A percentile compares a stretch with the other conserved stretches of the same genome.
Evolutionary conservation across 2,797 vertebrate species (phyloP).

Genomic region (Sebastes iracundus): DNA sequence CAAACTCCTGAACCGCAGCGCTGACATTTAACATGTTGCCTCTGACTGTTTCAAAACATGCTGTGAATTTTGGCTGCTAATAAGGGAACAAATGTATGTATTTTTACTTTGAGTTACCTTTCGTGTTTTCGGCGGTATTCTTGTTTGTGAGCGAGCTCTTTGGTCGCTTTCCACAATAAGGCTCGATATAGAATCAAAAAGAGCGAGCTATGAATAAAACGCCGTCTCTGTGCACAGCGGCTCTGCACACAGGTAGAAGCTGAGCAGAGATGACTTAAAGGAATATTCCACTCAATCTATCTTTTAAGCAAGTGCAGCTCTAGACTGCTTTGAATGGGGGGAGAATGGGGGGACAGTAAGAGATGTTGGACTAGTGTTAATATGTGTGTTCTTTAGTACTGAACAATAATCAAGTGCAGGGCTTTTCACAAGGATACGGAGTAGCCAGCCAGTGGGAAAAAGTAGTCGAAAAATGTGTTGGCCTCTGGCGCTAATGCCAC

Average conservation of each 20-base stretch:
- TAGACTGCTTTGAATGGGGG: too few species aligned
- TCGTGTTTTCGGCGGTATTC: slow-evolving; percentile 1
- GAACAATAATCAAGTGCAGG: too few species aligned
- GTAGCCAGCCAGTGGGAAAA: too few species aligned
- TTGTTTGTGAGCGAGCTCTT: slow-evolving; percentile 7
- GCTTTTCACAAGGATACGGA: too few species aligned
- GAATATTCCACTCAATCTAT: slow-evolving; percentile 31
- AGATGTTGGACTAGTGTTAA: too few species aligned
- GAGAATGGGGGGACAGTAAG: accelerated
- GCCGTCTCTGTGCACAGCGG: slow-evolving; percentile 5
- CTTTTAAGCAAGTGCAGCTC: background rate
- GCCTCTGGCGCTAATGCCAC: too few species aligned
- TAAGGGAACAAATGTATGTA: slow-evolving; percentile 22
- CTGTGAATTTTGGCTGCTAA: slow-evolving; percentile 25
- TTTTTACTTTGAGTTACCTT: slow-evolving; percentile 40
- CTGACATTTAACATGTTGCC: background rate
- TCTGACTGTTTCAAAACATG: background rate
- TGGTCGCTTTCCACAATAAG: slow-evolving; percentile 34
- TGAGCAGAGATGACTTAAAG: slow-evolving; percentile 30
- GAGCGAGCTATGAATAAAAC: slow-evolving; percentile 47
- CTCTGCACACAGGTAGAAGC: slow-evolving; percentile 13
- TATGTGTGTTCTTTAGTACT: too few species aligned
- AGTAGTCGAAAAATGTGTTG: too few species aligned
- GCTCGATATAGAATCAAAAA: slow-evolving; percentile 49
- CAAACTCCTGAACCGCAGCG: slow-evolving; percentile 19